A percentile compares a stretch with the other conserved stretches of the same genome.
Conservation (phyloP, 2,797 vertebrate genomes). For the Rousettus madagascariensis region DNA sequence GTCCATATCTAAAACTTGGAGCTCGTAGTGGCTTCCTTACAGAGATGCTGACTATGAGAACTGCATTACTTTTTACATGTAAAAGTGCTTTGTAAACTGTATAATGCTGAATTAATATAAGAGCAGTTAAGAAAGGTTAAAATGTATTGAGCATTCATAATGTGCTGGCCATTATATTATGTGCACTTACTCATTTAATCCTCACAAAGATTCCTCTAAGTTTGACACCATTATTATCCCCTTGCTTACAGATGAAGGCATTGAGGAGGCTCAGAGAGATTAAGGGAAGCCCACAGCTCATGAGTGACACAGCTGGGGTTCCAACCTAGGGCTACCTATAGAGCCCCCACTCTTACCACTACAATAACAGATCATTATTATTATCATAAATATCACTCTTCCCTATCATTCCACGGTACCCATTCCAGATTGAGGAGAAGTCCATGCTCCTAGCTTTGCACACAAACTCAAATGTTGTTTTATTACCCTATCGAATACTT, state of each 20-base stretch:
- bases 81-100: background rate
- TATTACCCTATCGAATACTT: background rate
- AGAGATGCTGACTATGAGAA: background rate
- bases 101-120: background rate
- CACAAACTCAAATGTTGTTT: background rate
- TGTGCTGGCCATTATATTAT: background rate
- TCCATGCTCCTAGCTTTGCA: background rate
- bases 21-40: background rate
- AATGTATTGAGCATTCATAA: background rate
- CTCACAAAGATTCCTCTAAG: background rate
- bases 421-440: background rate
- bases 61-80: background rate
- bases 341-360: fast-evolving
- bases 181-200: background rate
- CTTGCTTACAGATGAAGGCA: background rate
- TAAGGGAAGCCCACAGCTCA: background rate
- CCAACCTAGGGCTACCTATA: background rate
- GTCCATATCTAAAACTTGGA: background rate
- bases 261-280: background rate
- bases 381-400: background rate
- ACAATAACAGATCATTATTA: too few relatives aligned
- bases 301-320: background rate
- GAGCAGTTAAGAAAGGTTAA: background rate
- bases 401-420: background rate
- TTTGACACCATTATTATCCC: background rate